These are phyloP conservation scores for Ecliptopera silaceata DNA, from an alignment of 2,888 invertebrate genomes.

Conservation along the genomic window DNA sequence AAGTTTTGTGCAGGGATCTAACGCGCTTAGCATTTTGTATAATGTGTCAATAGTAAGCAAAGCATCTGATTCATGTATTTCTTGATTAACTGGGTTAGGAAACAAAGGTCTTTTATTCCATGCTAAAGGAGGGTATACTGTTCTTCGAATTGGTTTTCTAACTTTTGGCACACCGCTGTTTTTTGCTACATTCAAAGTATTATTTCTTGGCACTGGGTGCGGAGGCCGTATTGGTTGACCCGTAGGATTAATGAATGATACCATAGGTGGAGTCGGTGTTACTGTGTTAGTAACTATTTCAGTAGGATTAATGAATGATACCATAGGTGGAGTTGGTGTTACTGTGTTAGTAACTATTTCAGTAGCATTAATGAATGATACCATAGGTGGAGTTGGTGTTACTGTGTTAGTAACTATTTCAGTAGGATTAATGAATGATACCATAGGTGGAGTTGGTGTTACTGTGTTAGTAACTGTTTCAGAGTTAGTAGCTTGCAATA, in stretches of 20 bases:
- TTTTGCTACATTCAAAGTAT: neutral
- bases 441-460: conserved; percentile 3
- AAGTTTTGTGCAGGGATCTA: conserved; percentile 14
- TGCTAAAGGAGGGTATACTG: conserved; percentile 14
- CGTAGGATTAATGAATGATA: too few relatives aligned
- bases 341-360: too few relatives aligned
- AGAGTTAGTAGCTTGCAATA: neutral
- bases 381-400: too few relatives aligned
- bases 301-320: neutral
- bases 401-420: too few relatives aligned
- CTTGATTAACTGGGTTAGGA: neutral
- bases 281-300: too few relatives aligned
- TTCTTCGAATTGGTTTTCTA: conserved; percentile 10
- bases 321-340: neutral
- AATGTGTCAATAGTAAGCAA: conserved; percentile 59
- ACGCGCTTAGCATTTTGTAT: conserved; percentile 58
- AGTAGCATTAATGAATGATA: too few relatives aligned
- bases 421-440: too few relatives aligned
- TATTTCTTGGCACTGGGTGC: neutral
- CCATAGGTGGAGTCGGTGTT: neutral
- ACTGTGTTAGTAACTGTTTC: neutral
- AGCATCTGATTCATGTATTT: conserved; percentile 30
- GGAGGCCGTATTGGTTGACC: neutral
- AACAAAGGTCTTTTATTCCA: conserved; percentile 13
- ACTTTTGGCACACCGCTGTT: neutral